Base-by-base conservation (phyloP, 1,140 invertebrate species). In the Cotesia vestalis region DNA sequence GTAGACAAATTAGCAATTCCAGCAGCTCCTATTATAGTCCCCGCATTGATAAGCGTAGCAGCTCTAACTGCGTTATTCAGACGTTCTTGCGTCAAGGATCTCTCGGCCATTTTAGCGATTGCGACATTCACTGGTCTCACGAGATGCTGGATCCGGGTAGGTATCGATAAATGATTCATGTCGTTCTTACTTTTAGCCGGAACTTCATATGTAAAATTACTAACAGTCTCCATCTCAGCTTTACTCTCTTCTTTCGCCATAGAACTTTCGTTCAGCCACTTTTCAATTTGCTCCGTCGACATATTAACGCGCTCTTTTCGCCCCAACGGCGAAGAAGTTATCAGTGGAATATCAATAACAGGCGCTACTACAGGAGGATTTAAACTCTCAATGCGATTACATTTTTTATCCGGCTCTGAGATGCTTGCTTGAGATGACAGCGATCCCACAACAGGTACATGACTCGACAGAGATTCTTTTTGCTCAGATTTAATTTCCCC, bases 261-360 rank as follows among this genome's bases (percentile, higher is more conserved):
- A 0, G 88, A 89, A 75, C 89, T 90, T 71, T 92, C 91, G 67
- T 90, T 90, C 1, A 93, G 78, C 91, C 91, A 92, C 77, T 92
- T 91, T 70, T 92, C 90, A 62, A 92, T 92, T 78, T 92, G 90
- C 77, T 93, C 92, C 11, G 89, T 91, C 0, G 91, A 91, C 90
- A 92, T 91, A 72, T 91, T 92, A 0, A 92, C 90, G 77, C 91
- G 90, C 12, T 90, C 90, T 79, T 92, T 92, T 63, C 90, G 88
- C 0, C 78, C 78, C 6, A 76, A 46, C 8, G 27, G 27, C 27
- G 40, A 76, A 20, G 75, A 71, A 4, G 81, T 68, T 5, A 80
- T 77, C 1, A 79, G 52, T 27, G 81, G 77, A 68, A 86, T 84
- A 12, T 84, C 82, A n/a, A 83, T 78, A 14, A 85, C 78, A 27